phyloP scores from a whole-genome alignment of 2,113 vertebrate species.

The Bettongia penicillata region DNA sequence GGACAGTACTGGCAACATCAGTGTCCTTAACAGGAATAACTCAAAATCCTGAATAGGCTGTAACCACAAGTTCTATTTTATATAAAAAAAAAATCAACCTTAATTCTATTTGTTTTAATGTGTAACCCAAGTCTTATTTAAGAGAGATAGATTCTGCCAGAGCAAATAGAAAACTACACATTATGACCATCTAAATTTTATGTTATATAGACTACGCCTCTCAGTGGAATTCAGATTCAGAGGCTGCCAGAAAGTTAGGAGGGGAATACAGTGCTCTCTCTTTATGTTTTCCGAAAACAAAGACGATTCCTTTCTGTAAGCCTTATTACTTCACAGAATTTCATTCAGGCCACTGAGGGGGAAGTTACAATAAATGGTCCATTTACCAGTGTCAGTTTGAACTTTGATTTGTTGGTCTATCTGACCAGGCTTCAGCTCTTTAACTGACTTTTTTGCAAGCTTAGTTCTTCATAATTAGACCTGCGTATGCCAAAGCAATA shows the following conservation, averaged over 20 bases:
- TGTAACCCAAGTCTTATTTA: constrained; percentile 64
- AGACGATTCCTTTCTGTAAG: constrained; percentile 30
- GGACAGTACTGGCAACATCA: constrained; percentile 61
- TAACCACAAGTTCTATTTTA: constrained; percentile 32
- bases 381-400: constrained; percentile 27
- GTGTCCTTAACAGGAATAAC: constrained; percentile 37
- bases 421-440: neutral
- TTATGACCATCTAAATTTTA: constrained; percentile 54
- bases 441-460: neutral
- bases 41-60: constrained; percentile 48
- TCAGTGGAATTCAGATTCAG: constrained; percentile 65
- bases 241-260: constrained; percentile 60
- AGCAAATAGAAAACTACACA: constrained; percentile 51
- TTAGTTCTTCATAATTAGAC: neutral
- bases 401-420: neutral
- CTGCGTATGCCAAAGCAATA: constrained; percentile 43
- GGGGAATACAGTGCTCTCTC: constrained; percentile 45
- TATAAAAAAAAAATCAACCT: constrained; percentile 42
- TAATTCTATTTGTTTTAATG: constrained; percentile 71
- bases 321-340: neutral
- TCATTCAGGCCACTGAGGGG: neutral
- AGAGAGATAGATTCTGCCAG: constrained; percentile 66
- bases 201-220: constrained; percentile 58
- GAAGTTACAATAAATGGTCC: constrained; percentile 19
- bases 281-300: constrained; percentile 54